Evolutionary conservation across 92 coral and sea anemone species (phyloP).

Genomic region (Ricordea florida): DNA sequence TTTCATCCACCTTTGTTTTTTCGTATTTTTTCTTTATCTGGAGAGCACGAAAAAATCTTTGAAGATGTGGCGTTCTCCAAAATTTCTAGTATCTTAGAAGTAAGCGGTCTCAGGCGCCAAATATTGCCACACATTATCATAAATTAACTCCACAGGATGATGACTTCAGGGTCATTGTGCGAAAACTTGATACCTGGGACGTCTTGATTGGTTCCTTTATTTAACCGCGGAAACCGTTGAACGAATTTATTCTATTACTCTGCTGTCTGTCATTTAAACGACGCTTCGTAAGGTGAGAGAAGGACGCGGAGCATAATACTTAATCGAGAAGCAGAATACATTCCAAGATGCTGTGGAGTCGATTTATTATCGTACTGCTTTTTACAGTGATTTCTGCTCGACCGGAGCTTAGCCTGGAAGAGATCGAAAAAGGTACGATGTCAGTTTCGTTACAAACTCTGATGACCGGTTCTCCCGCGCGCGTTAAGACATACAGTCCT

Average conservation of each 20-base stretch:
- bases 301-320: not conserved
- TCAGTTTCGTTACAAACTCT: not conserved
- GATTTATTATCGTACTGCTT: not conserved
- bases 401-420: constrained; percentile 30
- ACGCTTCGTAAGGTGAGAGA: not conserved
- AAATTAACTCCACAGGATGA: too few species aligned
- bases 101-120: too few species aligned
- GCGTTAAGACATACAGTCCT: too few species aligned
- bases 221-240: constrained; percentile 17
- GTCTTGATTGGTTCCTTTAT: not conserved
- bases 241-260: constrained; percentile 7
- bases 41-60: too few species aligned
- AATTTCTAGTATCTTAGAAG: too few species aligned
- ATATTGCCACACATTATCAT: too few species aligned
- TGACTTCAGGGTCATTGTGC: too few species aligned
- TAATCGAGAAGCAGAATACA: not conserved
- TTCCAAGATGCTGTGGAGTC: constrained; percentile 1
- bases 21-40: too few species aligned
- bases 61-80: too few species aligned
- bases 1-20: too few species aligned
- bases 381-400: constrained; percentile 2
- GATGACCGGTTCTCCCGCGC: not conserved
- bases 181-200: too few species aligned
- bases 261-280: too few species aligned
- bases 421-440: constrained; percentile 39